Conservation (phyloP, 2,888 invertebrate genomes). For the Calliphora vomitoria region DNA sequence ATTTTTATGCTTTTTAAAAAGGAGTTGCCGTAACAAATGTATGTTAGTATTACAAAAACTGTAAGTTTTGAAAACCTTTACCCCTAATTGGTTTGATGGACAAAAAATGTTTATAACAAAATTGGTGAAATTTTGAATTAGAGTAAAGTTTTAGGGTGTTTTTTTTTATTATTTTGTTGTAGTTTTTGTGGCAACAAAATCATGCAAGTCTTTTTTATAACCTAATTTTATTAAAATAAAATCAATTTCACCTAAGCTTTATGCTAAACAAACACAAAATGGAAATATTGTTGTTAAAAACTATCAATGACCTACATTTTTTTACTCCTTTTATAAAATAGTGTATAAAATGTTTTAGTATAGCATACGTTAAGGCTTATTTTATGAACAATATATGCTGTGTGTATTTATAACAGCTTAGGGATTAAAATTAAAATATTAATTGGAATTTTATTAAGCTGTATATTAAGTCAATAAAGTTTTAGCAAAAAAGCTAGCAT, state of each 20-base stretch:
- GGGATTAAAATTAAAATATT: slow-evolving; percentile 21
- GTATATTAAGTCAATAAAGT: not conserved
- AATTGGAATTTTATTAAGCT: slow-evolving; percentile 29
- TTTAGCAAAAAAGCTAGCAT: not conserved
- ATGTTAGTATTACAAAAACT: slow-evolving; percentile 19
- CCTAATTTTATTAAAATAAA: slow-evolving; percentile 7
- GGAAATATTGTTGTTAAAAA: not conserved
- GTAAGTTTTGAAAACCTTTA: not conserved
- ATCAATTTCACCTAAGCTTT: slow-evolving; percentile 34
- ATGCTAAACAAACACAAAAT: not conserved
- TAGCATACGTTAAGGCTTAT: slow-evolving; percentile 33
- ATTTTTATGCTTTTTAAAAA: not conserved
- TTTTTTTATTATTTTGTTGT: too few relatives aligned
- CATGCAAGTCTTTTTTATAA: not conserved
- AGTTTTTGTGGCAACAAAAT: too few relatives aligned
- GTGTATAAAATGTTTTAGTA: not conserved
- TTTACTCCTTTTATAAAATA: not conserved
- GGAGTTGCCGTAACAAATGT: slow-evolving; percentile 7
- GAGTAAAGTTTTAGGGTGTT: not conserved
- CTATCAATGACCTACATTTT: slow-evolving; percentile 47
- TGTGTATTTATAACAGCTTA: slow-evolving; percentile 10
- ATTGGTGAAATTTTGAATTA: not conserved
- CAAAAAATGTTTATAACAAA: not conserved
- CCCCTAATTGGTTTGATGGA: not conserved
- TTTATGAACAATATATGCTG: not conserved